Evolutionary conservation across 2,888 invertebrate species (phyloP), one percentile per base, ranked within the genome.

Genomic region (Diogma glabrata): DNA sequence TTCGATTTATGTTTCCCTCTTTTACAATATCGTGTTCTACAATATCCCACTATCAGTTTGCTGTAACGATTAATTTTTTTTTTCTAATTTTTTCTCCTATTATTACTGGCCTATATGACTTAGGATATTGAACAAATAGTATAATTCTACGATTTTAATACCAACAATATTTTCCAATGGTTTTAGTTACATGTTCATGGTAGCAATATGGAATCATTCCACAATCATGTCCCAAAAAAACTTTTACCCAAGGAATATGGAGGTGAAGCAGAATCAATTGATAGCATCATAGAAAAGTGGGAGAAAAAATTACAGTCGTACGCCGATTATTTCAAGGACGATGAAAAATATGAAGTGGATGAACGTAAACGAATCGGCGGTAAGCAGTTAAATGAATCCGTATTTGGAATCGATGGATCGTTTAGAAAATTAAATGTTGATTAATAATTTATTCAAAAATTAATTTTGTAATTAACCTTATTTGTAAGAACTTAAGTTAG

Each of bases 241-340:
- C 67, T 76, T 40, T 64, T 84, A 45, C 83, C 83, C 1, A 64
- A 63, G 8, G 83, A 84, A 61, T 83, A 82, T 60, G 83, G 83
- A 10, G 84, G 84, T 1, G 71, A 72, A 16, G 47, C 47, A 3
- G 47, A 30, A 19, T 67, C 72, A 33, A 63, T 77, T 47, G 57
- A 64, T 50, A 62, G 65, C 52, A 62, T 69, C 6, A 61, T 64
- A 16, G 55, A 59, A 10, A 59, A 60, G 5, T 70, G 69, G 70
- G 64, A 64, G 48, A 60, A 63, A 8, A 67, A 67, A 53, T 54
- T 70, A 4, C 23, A 60, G 3, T 57, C 60, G 19, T 67, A 68
- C 50, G 61, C 59, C 17, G 56, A 64, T 9, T 66, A 64, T 51
- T 70, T 70, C 49, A 40, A 55, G 33, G 64, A 63, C 3, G 63